Evolutionary conservation across 2,797 vertebrate genomes (phyloP).

Genomic region (Coregonus sp.): DNA sequence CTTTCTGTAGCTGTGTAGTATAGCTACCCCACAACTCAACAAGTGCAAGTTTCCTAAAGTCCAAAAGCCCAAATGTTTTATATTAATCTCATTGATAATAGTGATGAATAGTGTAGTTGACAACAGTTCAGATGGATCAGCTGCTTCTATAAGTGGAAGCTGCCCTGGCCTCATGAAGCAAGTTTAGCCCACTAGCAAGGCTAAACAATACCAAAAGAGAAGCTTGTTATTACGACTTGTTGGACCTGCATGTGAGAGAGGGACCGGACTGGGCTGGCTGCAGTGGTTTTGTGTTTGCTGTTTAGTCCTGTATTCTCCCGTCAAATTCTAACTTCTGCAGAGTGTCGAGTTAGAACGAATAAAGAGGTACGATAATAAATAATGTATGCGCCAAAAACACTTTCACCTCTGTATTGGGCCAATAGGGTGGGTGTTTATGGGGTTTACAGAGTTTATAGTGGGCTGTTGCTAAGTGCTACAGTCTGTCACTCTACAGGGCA

Average conservation of each 20-base stretch:
- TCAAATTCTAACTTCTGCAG: too few species aligned
- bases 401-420: background rate
- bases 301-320: slow-evolving; percentile 40
- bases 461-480: too few species aligned
- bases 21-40: too few species aligned
- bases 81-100: too few species aligned
- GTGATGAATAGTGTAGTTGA: too few species aligned
- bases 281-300: slow-evolving; percentile 30
- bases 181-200: background rate
- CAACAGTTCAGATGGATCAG: background rate
- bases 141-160: background rate
- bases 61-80: too few species aligned
- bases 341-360: background rate
- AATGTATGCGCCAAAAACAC: background rate
- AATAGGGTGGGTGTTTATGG: background rate
- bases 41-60: too few species aligned
- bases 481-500: too few species aligned
- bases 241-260: slow-evolving; percentile 35
- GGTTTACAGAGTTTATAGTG: too few species aligned
- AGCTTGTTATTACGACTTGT: slow-evolving; percentile 34
- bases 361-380: background rate
- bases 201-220: background rate
- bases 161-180: too few species aligned
- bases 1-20: too few species aligned
- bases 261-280: slow-evolving; percentile 38